Percentiles rank a stretch among this genome's conserved stretches.
Evolutionary conservation across 1,140 invertebrate species (phyloP).

Genomic region (Bombus difficillimus): DNA sequence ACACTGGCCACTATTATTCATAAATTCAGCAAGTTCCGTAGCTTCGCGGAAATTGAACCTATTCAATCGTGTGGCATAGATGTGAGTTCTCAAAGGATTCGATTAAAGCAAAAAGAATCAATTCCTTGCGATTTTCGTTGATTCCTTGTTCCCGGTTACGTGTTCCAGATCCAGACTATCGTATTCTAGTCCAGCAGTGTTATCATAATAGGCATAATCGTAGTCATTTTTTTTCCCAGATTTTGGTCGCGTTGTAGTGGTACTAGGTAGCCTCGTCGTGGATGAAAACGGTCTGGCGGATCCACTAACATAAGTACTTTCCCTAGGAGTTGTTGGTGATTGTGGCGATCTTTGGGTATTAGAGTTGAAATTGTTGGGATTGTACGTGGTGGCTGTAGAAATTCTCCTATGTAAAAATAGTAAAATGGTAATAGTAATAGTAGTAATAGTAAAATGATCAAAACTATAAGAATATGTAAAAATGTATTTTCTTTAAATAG

Average conservation of each 20-base stretch:
- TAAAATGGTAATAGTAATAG: neutral
- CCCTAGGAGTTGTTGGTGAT: constrained; percentile 69
- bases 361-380: constrained; percentile 73
- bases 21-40: constrained; percentile 15
- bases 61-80: neutral
- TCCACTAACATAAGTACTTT: constrained; percentile 73
- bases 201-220: constrained; percentile 82
- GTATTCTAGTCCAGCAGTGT: constrained; percentile 77
- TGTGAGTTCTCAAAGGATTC: neutral
- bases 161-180: constrained; percentile 79
- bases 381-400: constrained; percentile 73
- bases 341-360: constrained; percentile 69
- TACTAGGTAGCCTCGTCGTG: constrained; percentile 68
- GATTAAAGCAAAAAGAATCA: neutral
- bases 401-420: constrained; percentile 66
- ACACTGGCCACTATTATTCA: constrained; percentile 47
- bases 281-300: constrained; percentile 76
- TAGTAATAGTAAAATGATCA: neutral
- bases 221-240: constrained; percentile 80
- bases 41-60: neutral
- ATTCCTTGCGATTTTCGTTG: constrained; percentile 76
- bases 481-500: too few species aligned
- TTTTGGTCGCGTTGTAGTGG: constrained; percentile 69
- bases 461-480: neutral
- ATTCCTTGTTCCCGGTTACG: constrained; percentile 79